Base-by-base conservation (phyloP, 1,140 invertebrate species). In the Drosophila ananassae region DNA sequence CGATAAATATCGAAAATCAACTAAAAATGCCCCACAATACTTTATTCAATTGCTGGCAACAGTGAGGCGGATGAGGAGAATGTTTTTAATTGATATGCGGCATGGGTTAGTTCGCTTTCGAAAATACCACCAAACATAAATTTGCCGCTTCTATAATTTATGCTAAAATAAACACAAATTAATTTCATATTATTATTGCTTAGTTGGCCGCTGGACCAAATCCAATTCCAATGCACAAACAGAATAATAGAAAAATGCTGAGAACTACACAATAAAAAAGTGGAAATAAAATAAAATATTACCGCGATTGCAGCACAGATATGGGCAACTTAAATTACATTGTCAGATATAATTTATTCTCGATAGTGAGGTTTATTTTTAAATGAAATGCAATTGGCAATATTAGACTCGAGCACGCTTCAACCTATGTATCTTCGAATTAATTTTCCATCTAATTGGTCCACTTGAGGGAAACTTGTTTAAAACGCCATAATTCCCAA, bases 151-250 rank as follows among this genome's bases (percentile, higher is more conserved):
- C 17, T 25, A 78, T 75, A 89, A 68, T 89, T 75, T 87, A 82
- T 89, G 82, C 82, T 32, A 54, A 78, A 82, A 85, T 89, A 78
- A 85, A 85, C 82, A 85, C 61, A 73, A 89, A 79, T 89, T 89
- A 89, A 79, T 68, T 89, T 67, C 73, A 58, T 63, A 83, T 76
- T 74, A 64, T 74, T 67, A 59, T 71, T 52, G 62, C 54, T 46
- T 32, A 53, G 56, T 76, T 75, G 57, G 51, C 47, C 41, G 22
- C 24, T 32, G 55, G 44, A 17, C 30, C 52, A 55, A 58, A 52
- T 52, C 51, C 32, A 72, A 63, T 79, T 58, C 50, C 51, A 64
- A 71, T 75, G 30, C 56, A 58, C 57, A 47, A 41, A 41, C 39
- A 50, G 30, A 50, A 57, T 56, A 55, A 47, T 37, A 10, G 21